Conservation (phyloP, 2,888 invertebrate species). For the Cacoxenus indagator region DNA sequence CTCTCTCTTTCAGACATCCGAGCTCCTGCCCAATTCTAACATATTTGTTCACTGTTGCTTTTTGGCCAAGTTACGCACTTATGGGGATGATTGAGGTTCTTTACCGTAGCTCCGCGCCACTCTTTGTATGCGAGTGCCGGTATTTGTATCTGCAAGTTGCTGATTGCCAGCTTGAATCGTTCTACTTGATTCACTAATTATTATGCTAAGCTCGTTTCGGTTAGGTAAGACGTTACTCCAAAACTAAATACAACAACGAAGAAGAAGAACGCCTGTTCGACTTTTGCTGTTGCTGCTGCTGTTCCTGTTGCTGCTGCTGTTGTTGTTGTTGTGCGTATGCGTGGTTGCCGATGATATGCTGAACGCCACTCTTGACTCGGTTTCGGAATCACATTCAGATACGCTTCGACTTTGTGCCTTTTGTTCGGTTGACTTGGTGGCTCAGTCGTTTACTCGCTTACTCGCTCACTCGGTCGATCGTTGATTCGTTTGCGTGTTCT, state of each 20-base stretch:
- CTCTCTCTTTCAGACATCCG: not conserved
- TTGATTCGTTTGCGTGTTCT: not conserved
- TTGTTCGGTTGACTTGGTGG: not conserved
- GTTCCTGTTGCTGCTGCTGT: not conserved
- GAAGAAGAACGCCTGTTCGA: not conserved
- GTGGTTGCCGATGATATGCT: not conserved
- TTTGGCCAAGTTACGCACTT: conserved; percentile 31
- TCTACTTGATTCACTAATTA: conserved; percentile 56
- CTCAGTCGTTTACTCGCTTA: not conserved
- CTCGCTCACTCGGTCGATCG: not conserved
- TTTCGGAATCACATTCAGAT: not conserved
- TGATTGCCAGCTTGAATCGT: conserved; percentile 38
- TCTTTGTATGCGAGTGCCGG: not conserved
- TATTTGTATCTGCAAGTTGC: conserved; percentile 11
- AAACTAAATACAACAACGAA: not conserved
- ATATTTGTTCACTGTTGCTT: conserved; percentile 19
- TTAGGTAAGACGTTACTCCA: conserved; percentile 25
- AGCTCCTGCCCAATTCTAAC: not conserved
- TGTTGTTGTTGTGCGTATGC: not conserved
- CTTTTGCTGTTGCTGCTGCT: not conserved
- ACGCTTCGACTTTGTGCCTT: not conserved
- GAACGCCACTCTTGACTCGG: not conserved
- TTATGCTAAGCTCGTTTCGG: conserved; percentile 52
- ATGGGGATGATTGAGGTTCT: not conserved
- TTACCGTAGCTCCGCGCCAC: not conserved